Base-by-base conservation (phyloP, 2,797 vertebrate species). In the Borostomias antarcticus region DNA sequence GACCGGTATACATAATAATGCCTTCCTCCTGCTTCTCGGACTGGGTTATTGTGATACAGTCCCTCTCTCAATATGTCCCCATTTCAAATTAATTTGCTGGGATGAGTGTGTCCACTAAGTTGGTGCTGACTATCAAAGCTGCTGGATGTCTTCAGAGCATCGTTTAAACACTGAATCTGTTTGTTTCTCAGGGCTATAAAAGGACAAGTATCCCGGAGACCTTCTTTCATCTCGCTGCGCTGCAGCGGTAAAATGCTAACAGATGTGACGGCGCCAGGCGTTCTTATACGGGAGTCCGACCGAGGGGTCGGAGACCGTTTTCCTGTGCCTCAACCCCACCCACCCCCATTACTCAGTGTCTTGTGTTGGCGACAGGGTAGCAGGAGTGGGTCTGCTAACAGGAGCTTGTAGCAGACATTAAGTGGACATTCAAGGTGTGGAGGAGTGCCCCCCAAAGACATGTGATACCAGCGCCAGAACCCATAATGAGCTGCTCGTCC, bases 211-310 rank as follows among this genome's bases (percentile, higher is more conserved):
- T 61, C 62, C 77, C 73, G 79, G 69, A 67, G 77, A 73, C 66
- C 69, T 57, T 72, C 73, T 88, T 85, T 81, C 78, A 84, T 89
- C 85, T 86, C 77, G 73, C 69, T 80, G 84, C 73, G 82, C 81
- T 2, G 77, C 73, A 70, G 73, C 80, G 52, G n/a, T 37, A 78
- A 86, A 88, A 85, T 86, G 85, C 82, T 84, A 90, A 89, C 83
- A 85, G 77, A 84, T 88, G 74, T 86, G 79, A 85, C 59, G 48
- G 72, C 74, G 78, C 82, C 74, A 35, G 1, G 56, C 19, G 65
- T 85, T 87, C 81, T 85, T 82, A 89, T 88, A 82, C 81, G 81
- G 83, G 84, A 89, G 84, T 86, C 85, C 69, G 66, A 86, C 80
- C 91, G 89, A 90, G 86, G 88, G 86, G 85, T 75, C 73, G 77